Evolutionary conservation across 2,888 invertebrate species (phyloP), one percentile per base, ranked within the genome.

Genomic region (Lepas anatifera): DNA sequence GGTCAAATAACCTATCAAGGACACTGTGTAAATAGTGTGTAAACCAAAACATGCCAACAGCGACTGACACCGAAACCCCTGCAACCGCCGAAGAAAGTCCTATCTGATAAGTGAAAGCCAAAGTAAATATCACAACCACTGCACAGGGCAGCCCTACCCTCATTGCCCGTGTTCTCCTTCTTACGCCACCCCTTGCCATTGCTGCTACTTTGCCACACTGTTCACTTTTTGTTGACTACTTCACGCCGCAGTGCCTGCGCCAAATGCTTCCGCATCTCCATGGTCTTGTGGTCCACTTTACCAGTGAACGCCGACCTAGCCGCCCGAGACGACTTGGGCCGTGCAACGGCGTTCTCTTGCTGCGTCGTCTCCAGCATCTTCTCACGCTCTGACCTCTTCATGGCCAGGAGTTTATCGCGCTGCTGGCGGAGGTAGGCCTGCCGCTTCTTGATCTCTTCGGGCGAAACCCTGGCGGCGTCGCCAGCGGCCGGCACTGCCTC

Each of bases 361-460:
- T 87, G 87, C 22, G 84, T 85, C 46, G 85, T 86, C 3, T 77
- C 74, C 11, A 95, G 82, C 77, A 90, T 87, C 75, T 89, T 88
- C 77, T 91, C 89, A 29, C 96, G 85, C 32, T 90, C 93, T 78
- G 90, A 88, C 77, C 90, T 90, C 80, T 96, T 97, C 77, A 95
- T 82, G 29, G 90, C 90, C 63, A 96, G 84, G 69, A 97, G 84
- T 78, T 95, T 93, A 80, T 96, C 96, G 35, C 96, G 85, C 78
- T 96, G 95, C 72, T 89, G 87, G 69, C 89, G 87, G 70, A 97
- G 82, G 79, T 95, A 96, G 74, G 89, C 87, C 77, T 93, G 91
- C 0, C 96, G 85, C 70, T 86, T 86, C 73, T 85, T 85, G 67
- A 95, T 81, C 75, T 94, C 93, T 70, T 41, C 29, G 48, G 58